Conservation (phyloP, 2,888 invertebrate genomes). For the Macropis europaea region DNA sequence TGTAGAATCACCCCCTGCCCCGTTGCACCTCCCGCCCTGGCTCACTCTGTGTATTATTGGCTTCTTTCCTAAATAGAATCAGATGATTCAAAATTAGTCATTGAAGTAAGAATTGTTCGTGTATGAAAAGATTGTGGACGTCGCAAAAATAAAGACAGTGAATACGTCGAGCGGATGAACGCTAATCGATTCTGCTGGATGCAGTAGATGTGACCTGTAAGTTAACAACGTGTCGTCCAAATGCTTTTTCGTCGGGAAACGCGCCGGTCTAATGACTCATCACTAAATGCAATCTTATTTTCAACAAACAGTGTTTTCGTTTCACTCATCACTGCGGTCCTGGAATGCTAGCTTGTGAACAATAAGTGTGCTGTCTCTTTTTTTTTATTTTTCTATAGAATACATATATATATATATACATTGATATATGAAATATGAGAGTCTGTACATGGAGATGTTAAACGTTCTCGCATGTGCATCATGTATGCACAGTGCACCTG, state of each 20-base stretch:
- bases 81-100: background rate
- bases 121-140: conserved; percentile 10
- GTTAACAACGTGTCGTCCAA: conserved; percentile 35
- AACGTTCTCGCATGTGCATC: background rate
- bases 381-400: background rate
- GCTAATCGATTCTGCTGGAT: background rate
- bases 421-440: background rate
- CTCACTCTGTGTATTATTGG: too few relatives aligned
- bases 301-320: background rate
- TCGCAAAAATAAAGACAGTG: conserved; percentile 27
- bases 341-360: conserved; percentile 47
- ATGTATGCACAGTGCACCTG: background rate
- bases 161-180: conserved; percentile 18
- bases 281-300: background rate
- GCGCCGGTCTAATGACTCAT: conserved; percentile 11
- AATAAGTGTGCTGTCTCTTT: conserved; percentile 19
- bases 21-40: too few relatives aligned
- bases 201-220: background rate
- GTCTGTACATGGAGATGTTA: background rate
- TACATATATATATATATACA: conserved; percentile 7
- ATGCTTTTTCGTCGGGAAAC: conserved; percentile 42
- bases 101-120: background rate
- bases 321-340: conserved; percentile 36
- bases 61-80: background rate
- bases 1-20: too few relatives aligned